Percentiles rank a stretch among this genome's conserved stretches.
phyloP scores from a whole-genome alignment of 1,140 invertebrate genomes.

The Leptinotarsa texana region DNA sequence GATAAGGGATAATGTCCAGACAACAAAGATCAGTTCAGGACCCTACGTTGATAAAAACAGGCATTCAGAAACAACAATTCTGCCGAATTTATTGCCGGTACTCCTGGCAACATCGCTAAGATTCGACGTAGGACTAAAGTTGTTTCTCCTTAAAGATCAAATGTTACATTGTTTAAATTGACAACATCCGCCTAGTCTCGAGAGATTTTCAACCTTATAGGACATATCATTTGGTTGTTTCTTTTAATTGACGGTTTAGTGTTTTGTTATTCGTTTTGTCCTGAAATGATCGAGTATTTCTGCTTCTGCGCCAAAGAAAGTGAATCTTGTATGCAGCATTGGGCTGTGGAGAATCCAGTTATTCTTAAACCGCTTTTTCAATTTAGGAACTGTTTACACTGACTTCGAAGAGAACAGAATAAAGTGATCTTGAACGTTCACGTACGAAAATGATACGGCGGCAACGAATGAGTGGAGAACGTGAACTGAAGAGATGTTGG shows the following conservation, averaged over 20 bases:
- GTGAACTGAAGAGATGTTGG: too few species aligned
- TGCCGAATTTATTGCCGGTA: not conserved
- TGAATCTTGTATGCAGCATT: conserved; percentile 35
- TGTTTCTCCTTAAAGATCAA: conserved; percentile 40
- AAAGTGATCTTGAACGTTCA: not conserved
- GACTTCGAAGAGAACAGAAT: not conserved
- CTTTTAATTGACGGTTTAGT: conserved; percentile 16
- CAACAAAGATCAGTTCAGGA: too few species aligned
- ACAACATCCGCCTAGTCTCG: conserved; percentile 33
- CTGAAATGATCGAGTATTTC: conserved; percentile 3
- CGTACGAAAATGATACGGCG: too few species aligned
- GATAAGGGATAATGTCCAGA: too few species aligned
- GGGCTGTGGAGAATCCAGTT: not conserved
- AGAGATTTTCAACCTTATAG: conserved; percentile 31
- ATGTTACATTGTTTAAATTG: conserved; percentile 41
- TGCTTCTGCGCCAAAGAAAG: conserved; percentile 37
- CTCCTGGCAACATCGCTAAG: conserved; percentile 30
- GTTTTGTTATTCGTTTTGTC: conserved; percentile 13
- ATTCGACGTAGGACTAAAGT: conserved; percentile 35
- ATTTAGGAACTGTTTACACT: conserved; percentile 1
- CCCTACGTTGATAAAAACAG: too few species aligned
- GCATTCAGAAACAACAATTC: too few species aligned
- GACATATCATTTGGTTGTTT: conserved; percentile 15
- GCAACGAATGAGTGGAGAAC: too few species aligned
- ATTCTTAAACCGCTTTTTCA: not conserved